Evolutionary conservation across 2,888 invertebrate species (phyloP).

Genomic region (Spilosoma lubricipeda): DNA sequence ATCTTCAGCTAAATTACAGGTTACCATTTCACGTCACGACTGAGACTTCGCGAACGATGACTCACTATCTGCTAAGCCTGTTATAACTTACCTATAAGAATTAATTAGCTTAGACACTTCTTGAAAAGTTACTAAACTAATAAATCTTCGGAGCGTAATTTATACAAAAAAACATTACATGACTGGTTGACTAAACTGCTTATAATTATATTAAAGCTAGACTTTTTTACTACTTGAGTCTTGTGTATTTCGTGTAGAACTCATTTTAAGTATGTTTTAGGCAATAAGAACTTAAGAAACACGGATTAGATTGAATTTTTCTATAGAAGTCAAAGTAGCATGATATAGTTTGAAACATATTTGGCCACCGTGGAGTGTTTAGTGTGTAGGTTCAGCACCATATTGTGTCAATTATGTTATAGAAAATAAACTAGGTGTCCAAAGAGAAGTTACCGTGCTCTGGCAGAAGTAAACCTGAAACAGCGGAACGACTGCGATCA

Average conservation of each 20-base stretch:
- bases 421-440: background rate
- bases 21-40: slow-evolving; percentile 70
- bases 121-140: slow-evolving; percentile 31
- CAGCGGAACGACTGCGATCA: background rate
- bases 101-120: slow-evolving; percentile 39
- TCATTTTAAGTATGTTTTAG: background rate
- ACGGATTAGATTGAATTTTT: background rate
- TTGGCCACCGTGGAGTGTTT: background rate
- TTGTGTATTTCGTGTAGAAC: background rate
- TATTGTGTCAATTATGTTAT: background rate
- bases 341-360: background rate
- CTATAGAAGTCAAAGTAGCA: background rate
- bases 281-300: background rate
- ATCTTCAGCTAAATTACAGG: slow-evolving; percentile 77
- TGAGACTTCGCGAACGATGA: slow-evolving; percentile 70
- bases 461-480: background rate
- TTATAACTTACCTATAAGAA: slow-evolving; percentile 36
- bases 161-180: slow-evolving; percentile 25
- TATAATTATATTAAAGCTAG: slow-evolving; percentile 18
- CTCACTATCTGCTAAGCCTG: slow-evolving; percentile 54
- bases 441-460: background rate
- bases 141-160: slow-evolving; percentile 30
- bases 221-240: slow-evolving; percentile 1
- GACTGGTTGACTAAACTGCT: slow-evolving; percentile 31
- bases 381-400: background rate